Percentiles rank a stretch among this genome's conserved stretches.
Evolutionary conservation across 2,797 vertebrate species (phyloP).

Genomic region (Scomberomorus guttatus): DNA sequence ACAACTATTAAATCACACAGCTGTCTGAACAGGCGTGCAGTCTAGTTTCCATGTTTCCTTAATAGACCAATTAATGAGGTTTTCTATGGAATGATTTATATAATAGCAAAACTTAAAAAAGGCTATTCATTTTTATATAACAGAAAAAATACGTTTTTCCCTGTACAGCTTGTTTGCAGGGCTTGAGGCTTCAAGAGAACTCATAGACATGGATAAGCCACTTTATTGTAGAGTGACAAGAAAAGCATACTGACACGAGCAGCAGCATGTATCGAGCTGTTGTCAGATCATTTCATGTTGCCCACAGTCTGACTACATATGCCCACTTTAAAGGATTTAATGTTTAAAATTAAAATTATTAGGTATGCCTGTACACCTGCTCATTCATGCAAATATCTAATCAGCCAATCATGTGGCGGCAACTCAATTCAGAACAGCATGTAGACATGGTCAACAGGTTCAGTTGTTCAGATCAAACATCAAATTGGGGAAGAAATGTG

Average conservation of each 20-base stretch:
- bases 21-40: conserved; percentile 69
- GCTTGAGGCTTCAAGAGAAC: conserved; percentile 4
- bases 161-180: conserved; percentile 20
- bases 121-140: conserved; percentile 58
- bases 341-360: not conserved
- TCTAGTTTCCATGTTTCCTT: conserved; percentile 67
- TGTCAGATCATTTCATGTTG: not conserved
- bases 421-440: too few species aligned
- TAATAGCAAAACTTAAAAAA: conserved; percentile 61
- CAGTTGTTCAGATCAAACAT: not conserved
- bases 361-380: not conserved
- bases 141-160: not conserved
- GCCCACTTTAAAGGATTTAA: too few species aligned
- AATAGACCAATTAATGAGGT: conserved; percentile 73
- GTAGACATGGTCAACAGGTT: too few species aligned
- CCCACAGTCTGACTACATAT: not conserved
- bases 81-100: conserved; percentile 71
- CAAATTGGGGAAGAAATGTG: not conserved
- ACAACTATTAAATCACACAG: conserved; percentile 72
- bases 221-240: conserved; percentile 3
- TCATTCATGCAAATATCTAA: not conserved
- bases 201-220: conserved; percentile 4
- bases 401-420: too few species aligned
- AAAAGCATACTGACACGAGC: not conserved
- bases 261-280: not conserved